Percentiles rank a stretch among this genome's conserved stretches.
Conservation (phyloP, 2,797 vertebrate genomes). For the Linurgus olivaceus region DNA sequence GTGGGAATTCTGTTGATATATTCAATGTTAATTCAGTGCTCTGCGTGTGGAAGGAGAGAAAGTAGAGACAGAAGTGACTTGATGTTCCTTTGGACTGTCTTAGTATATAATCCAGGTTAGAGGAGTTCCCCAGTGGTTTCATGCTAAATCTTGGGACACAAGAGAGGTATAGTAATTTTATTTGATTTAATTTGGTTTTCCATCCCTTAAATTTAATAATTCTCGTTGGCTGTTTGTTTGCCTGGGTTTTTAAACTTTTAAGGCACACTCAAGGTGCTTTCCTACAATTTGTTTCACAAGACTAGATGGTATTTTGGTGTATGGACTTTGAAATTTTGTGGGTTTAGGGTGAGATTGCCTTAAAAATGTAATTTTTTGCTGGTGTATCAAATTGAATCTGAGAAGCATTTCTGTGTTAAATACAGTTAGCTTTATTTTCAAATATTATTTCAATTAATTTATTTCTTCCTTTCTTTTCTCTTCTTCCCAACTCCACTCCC, state of each 20-base stretch:
- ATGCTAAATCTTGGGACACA: neutral
- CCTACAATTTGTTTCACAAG: neutral
- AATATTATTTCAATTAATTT: neutral
- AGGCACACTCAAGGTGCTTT: rapidly evolving
- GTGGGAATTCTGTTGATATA: neutral
- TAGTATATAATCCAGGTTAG: neutral
- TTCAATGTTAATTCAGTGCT: neutral
- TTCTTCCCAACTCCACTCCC: neutral
- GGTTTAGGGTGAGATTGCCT: neutral
- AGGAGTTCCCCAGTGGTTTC: neutral
- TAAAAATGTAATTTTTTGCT: neutral
- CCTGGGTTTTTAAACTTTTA: neutral
- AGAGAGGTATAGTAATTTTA: neutral
- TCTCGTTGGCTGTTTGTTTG: neutral
- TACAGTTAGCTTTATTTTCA: neutral
- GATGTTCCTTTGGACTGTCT: neutral
- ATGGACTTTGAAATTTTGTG: neutral
- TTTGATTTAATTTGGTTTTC: neutral
- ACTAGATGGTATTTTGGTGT: neutral
- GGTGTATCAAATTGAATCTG: neutral
- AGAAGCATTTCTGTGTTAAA: neutral
- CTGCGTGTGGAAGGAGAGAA: neutral
- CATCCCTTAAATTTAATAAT: neutral
- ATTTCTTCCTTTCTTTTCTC: neutral
- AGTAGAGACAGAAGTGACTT: neutral